Evolutionary conservation across 2,888 invertebrate species (phyloP).

Genomic region (Cataglyphis rosenhaueri): DNA sequence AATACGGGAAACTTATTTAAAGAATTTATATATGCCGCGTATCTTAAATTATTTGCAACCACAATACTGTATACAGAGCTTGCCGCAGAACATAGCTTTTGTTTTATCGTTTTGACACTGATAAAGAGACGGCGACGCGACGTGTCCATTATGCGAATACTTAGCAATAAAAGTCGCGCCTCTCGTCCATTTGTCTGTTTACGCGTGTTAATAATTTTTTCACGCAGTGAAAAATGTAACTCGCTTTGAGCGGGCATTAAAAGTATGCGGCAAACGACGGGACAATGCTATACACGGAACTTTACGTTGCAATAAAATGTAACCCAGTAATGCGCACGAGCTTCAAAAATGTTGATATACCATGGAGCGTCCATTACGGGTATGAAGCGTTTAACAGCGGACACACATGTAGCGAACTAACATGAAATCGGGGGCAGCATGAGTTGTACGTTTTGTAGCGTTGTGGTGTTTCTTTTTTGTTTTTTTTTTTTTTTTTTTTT

Average conservation of each 20-base stretch:
- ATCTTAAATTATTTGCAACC: constrained; percentile 17
- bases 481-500: not conserved
- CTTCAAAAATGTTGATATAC: not conserved
- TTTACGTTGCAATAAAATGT: constrained; percentile 18
- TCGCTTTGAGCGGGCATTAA: constrained; percentile 11
- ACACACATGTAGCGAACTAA: not conserved
- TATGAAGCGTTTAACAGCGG: not conserved
- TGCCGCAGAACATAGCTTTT: not conserved
- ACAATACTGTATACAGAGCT: not conserved
- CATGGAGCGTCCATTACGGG: not conserved
- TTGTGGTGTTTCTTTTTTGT: not conserved
- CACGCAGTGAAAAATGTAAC: constrained; percentile 30
- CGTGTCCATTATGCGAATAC: constrained; percentile 13
- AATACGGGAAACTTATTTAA: not conserved
- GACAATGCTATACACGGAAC: not conserved
- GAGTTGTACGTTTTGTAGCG: constrained; percentile 8
- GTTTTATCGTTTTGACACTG: constrained; percentile 30
- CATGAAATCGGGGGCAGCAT: constrained; percentile 17
- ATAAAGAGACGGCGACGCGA: not conserved
- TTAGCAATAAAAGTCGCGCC: constrained; percentile 35
- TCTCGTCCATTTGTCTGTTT: constrained; percentile 8
- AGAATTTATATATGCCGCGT: not conserved
- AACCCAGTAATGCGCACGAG: constrained; percentile 2
- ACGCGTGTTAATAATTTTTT: constrained; percentile 35
- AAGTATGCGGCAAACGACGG: constrained; percentile 31